These are phyloP conservation scores for Muntiacus reevesi DNA, from an alignment of 2,113 vertebrate genomes.

Conservation along the genomic window DNA sequence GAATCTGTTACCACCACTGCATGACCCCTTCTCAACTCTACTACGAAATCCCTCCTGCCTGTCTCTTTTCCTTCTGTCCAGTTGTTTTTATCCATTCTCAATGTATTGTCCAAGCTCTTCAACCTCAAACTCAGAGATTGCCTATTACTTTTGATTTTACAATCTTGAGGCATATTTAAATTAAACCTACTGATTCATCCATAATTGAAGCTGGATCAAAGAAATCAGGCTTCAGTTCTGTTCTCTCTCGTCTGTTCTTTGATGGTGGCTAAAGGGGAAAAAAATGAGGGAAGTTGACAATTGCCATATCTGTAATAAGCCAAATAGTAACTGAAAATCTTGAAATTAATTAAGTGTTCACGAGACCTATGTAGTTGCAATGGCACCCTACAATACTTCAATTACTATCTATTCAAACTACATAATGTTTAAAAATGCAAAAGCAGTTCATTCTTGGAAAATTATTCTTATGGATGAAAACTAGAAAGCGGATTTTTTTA, in stretches of 20 bases:
- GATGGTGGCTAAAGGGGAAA: constrained; percentile 91
- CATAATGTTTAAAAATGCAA: constrained; percentile 22
- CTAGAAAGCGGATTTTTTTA: background rate
- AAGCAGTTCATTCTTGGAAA: constrained; percentile 1
- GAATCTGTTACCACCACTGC: background rate
- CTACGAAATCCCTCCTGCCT: background rate
- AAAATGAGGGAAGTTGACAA: constrained; percentile 53
- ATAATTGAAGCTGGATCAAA: constrained; percentile 99
- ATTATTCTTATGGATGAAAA: background rate
- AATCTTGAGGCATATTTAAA: constrained; percentile 57
- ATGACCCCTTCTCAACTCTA: background rate
- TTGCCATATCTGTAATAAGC: background rate
- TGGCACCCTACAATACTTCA: background rate
- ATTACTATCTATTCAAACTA: background rate
- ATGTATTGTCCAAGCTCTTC: constrained; percentile 15
- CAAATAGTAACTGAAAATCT: constrained; percentile 32
- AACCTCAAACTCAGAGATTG: constrained; percentile 8
- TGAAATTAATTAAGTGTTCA: constrained; percentile 29
- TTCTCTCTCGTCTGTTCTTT: constrained; percentile 98
- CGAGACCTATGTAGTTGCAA: background rate
- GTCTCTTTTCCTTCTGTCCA: background rate
- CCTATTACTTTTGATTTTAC: constrained; percentile 55
- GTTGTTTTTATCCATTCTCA: constrained; percentile 31
- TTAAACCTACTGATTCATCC: constrained; percentile 96
- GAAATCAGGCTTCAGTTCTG: constrained; percentile 98